A percentile compares a stretch with the other conserved stretches of the same genome.
Conservation (phyloP, 2,113 vertebrate genomes). For the Camelus bactrianus region DNA sequence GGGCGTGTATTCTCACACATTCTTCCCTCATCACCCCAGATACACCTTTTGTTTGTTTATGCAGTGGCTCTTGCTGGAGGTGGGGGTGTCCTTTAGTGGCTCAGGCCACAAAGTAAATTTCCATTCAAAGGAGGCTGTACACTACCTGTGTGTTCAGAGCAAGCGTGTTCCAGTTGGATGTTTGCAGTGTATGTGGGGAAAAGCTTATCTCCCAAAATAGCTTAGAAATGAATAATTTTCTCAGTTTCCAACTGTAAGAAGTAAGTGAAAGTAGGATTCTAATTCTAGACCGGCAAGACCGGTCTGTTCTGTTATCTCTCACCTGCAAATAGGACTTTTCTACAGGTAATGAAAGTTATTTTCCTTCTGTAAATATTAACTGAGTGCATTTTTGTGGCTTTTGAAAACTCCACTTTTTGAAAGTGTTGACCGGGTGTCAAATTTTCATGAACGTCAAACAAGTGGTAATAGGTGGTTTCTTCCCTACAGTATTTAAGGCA, state of each 20-base stretch:
- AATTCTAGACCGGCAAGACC: background rate
- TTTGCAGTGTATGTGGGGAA: background rate
- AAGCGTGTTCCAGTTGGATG: background rate
- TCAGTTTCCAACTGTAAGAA: background rate
- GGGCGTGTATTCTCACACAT: background rate
- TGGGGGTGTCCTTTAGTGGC: background rate
- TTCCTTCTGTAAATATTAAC: constrained; percentile 63
- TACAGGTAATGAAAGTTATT: background rate
- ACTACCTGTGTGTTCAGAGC: background rate
- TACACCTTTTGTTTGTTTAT: background rate
- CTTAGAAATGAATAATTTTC: constrained; percentile 56
- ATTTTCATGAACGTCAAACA: constrained; percentile 1
- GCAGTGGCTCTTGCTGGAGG: background rate
- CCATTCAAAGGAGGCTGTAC: background rate
- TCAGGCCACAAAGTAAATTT: background rate
- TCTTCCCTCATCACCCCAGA: background rate
- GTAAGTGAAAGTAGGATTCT: constrained; percentile 28
- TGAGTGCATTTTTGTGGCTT: constrained; percentile 63
- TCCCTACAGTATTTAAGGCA: background rate
- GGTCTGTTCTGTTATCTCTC: constrained; percentile 34
- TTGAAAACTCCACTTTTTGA: constrained; percentile 40
- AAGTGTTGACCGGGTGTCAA: background rate
- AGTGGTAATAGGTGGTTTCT: background rate
- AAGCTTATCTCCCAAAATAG: constrained; percentile 31
- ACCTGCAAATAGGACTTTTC: background rate